phyloP scores from a whole-genome alignment of 2,888 invertebrate species.

The Meliscaeva auricollis region DNA sequence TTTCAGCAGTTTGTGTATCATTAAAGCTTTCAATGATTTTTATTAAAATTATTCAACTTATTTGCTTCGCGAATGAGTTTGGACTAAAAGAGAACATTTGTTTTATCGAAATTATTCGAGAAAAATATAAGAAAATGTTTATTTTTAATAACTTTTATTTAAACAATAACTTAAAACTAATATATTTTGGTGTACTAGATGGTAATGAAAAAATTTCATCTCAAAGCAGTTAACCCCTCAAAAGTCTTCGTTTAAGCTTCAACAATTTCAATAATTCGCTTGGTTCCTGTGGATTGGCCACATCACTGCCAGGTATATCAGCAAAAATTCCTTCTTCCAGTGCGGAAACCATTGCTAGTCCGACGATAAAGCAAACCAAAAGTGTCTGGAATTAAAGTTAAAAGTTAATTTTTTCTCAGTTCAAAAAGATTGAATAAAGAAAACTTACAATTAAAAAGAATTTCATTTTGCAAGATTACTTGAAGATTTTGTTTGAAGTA shows the following conservation, averaged over 20 bases:
- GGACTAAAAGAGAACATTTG: too few species aligned
- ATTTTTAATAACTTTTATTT: background rate
- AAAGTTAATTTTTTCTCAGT: too few species aligned
- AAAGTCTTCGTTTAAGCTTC: constrained; percentile 9
- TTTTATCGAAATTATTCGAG: too few species aligned
- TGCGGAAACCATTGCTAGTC: background rate
- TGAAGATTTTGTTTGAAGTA: too few species aligned
- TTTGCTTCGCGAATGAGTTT: too few species aligned
- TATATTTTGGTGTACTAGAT: background rate
- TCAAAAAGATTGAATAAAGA: too few species aligned
- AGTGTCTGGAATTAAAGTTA: background rate
- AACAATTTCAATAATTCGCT: background rate
- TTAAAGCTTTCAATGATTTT: too few species aligned
- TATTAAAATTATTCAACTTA: too few species aligned
- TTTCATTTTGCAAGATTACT: background rate
- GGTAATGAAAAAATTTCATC: background rate
- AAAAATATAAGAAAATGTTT: background rate
- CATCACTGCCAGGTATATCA: constrained; percentile 12
- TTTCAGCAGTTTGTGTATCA: too few species aligned
- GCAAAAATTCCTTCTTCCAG: constrained; percentile 4
- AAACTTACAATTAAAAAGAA: constrained; percentile 4
- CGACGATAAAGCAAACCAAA: constrained; percentile 3
- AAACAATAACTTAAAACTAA: background rate
- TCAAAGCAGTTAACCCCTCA: background rate
- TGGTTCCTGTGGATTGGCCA: constrained; percentile 20